phyloP scores from a whole-genome alignment of 2,888 invertebrate species.

The Pseudococcus jackbeardsleyi region DNA sequence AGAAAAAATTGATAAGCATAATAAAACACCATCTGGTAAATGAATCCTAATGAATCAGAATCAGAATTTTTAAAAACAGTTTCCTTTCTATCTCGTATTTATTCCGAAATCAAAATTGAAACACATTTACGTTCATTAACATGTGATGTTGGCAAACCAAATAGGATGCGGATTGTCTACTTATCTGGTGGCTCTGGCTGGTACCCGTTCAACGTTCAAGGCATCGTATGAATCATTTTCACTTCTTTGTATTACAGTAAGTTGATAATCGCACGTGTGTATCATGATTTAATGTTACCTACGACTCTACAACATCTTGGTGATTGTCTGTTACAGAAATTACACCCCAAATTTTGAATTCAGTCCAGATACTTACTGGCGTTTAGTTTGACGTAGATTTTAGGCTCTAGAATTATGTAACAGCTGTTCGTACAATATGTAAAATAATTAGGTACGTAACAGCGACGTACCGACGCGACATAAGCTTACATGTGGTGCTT shows the following conservation, averaged over 20 bases:
- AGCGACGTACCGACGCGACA: background rate
- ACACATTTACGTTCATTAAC: conserved; percentile 3
- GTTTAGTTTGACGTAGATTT: background rate
- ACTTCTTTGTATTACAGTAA: background rate
- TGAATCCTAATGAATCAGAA: too few species aligned
- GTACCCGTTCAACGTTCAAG: background rate
- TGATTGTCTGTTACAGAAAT: conserved; percentile 25
- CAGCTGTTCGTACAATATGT: conserved; percentile 1
- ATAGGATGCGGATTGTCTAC: background rate
- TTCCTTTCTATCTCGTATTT: too few species aligned
- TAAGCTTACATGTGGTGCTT: background rate
- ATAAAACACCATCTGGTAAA: too few species aligned
- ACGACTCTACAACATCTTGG: background rate
- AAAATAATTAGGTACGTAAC: background rate
- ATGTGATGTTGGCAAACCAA: conserved; percentile 8
- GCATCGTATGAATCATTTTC: conserved; percentile 33
- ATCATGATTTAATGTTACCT: background rate
- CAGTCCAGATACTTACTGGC: conserved; percentile 32
- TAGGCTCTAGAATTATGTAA: background rate
- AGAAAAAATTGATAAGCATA: too few species aligned
- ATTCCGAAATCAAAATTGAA: background rate
- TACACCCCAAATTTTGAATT: background rate
- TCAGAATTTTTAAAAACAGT: too few species aligned
- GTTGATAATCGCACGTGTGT: conserved; percentile 33
- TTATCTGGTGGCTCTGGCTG: background rate